Base-by-base conservation (phyloP, 1,140 invertebrate genomes). In the Cydia strobilella region DNA sequence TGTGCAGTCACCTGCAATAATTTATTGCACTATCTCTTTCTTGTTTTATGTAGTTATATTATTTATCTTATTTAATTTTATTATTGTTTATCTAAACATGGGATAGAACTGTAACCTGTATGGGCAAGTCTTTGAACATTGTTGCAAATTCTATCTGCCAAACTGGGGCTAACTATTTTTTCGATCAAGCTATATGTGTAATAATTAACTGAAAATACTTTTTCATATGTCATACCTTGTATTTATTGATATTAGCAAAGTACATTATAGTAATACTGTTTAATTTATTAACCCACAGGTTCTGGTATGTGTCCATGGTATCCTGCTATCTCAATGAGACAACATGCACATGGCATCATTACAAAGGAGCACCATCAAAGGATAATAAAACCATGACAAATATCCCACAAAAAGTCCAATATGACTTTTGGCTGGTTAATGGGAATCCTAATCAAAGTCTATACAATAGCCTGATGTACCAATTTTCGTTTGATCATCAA, bases 381-480 rank as follows among this genome's bases (percentile, higher is more conserved):
- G 84, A 88, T 74, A 93, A 91, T 76, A 88, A 86, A 74, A 87
- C 84, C 76, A 75, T 88, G 59, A 90, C 84, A 27, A 79, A 88
- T 5, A 83, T 74, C 39, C 85, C 88, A 15, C 90, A 93, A 77
- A 84, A 76, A 54, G 90, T 99, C 15, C 93, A 97, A 51, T 99
- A 99, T 91, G 97, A 99, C 90, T 96, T 99, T 76, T 98, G 98
- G 96, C 93, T 99, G 27, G 98, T 99, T 0, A 99, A 99, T 94
- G 98, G 98, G 59, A 97, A 98, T 93, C 98, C 98, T 0, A 97
- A 97, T 84, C 94, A 94, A 76, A 97, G 96, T 74, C 94, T 95
- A 25, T 96, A 96, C 77, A 98, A 97, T 90, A 96, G 96, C 75
- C 95, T 99, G 82, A 96, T 97, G 76, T 98, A 98, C 93, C 98